A percentile compares a stretch with the other conserved stretches of the same genome.
phyloP scores from a whole-genome alignment of 1,140 invertebrate genomes.

The Anastrepha ludens region DNA sequence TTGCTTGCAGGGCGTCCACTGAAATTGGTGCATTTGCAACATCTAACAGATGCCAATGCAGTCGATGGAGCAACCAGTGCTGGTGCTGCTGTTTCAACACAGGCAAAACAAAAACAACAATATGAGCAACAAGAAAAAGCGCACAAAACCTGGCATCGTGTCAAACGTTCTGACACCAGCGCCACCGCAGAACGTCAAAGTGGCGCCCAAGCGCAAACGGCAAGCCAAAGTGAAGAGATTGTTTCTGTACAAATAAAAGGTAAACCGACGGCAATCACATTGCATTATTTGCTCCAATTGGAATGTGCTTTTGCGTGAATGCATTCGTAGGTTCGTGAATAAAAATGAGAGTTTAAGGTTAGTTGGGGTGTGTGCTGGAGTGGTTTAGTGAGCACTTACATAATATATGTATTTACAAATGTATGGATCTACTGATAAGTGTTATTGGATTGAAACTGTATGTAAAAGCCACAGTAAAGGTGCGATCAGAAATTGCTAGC shows the following conservation, averaged over 20 bases:
- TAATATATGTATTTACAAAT: too few species aligned
- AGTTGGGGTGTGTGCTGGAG: too few species aligned
- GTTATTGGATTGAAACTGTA: too few species aligned
- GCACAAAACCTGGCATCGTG: conserved; percentile 25
- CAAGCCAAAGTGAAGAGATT: conserved; percentile 1
- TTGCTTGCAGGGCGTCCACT: conserved; percentile 66
- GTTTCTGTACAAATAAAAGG: conserved; percentile 63
- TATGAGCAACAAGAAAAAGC: conserved; percentile 22
- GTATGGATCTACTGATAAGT: too few species aligned
- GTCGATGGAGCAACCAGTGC: background rate
- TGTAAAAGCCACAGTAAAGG: too few species aligned
- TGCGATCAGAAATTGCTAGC: too few species aligned
- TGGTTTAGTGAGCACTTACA: too few species aligned
- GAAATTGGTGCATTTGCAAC: conserved; percentile 68
- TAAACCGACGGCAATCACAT: conserved; percentile 56
- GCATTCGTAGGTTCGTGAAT: background rate
- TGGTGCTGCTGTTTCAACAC: conserved; percentile 52
- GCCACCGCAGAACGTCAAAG: conserved; percentile 49
- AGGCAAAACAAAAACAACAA: conserved; percentile 40
- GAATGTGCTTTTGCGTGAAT: background rate
- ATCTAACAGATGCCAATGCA: conserved; percentile 54
- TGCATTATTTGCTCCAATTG: background rate
- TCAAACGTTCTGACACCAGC: conserved; percentile 52
- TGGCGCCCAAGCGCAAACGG: conserved; percentile 46
- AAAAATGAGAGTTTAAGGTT: too few species aligned